These are phyloP conservation scores for Lates calcarifer DNA, from an alignment of 2,113 vertebrate genomes.

Conservation along the genomic window DNA sequence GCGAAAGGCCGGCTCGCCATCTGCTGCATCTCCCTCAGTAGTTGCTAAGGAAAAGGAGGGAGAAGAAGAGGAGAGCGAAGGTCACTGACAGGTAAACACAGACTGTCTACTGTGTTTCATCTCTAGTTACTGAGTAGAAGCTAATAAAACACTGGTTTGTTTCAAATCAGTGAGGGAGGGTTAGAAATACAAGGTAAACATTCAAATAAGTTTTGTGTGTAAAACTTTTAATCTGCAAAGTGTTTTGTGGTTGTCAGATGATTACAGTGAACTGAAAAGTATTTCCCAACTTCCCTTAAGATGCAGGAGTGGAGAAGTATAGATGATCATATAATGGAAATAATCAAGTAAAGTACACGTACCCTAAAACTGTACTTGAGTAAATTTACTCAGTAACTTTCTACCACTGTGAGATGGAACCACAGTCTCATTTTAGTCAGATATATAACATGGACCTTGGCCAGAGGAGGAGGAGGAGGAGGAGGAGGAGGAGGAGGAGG, in stretches of 20 bases:
- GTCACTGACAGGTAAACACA: conserved; percentile 58
- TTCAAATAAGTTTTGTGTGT: background rate
- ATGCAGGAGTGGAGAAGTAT: background rate
- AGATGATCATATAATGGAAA: background rate
- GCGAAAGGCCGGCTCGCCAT: conserved; percentile 99
- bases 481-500: conserved; percentile 41
- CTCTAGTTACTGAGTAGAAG: background rate
- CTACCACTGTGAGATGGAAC: conserved; percentile 6
- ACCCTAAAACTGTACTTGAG: conserved; percentile 5
- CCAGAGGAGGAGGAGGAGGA: conserved; percentile 48
- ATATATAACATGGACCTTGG: conserved; percentile 66
- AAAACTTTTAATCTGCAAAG: background rate
- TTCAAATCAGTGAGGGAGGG: background rate
- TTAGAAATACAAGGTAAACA: background rate
- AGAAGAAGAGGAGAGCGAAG: conserved; percentile 51
- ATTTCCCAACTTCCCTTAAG: background rate
- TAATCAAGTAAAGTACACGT: background rate
- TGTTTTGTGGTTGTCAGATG: background rate
- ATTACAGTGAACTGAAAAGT: background rate
- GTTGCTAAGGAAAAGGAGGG: conserved; percentile 89
- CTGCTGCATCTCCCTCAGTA: conserved; percentile 99
- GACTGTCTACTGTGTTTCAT: background rate
- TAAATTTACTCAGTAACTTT: conserved; percentile 31
- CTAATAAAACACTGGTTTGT: background rate
- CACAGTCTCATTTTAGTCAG: conserved; percentile 35